Evolutionary conservation across 2,113 vertebrate species (phyloP).

Genomic region (Syrmaticus mikado): DNA sequence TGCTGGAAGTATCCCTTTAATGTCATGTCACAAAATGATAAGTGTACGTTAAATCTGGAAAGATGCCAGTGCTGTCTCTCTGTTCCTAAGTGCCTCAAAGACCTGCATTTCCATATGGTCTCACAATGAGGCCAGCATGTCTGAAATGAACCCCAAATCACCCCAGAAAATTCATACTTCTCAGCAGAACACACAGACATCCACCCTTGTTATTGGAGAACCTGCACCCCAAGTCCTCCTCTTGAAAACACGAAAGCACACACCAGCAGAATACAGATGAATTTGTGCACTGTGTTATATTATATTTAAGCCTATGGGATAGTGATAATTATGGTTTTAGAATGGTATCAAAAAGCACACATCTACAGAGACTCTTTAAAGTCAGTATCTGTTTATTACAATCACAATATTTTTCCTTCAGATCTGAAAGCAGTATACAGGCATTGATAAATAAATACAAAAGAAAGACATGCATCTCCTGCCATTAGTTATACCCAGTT

Average conservation of each 20-base stretch:
- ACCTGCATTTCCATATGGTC: accelerated
- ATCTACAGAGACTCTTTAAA: constrained; percentile 66
- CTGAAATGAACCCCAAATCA: background rate
- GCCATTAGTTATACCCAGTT: constrained; percentile 14
- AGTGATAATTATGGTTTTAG: constrained; percentile 61
- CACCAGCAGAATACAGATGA: constrained; percentile 45
- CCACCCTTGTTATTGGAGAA: background rate
- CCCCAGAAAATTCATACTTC: background rate
- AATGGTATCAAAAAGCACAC: constrained; percentile 67
- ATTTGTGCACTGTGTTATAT: background rate
- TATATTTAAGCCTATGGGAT: constrained; percentile 65
- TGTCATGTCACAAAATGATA: background rate
- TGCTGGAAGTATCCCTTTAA: background rate
- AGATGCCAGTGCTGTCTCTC: background rate
- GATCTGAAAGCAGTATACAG: constrained; percentile 56
- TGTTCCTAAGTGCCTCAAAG: background rate
- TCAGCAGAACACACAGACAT: background rate
- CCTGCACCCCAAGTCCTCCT: background rate
- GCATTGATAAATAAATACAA: constrained; percentile 48
- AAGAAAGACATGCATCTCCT: background rate
- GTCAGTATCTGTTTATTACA: constrained; percentile 70
- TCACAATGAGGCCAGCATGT: accelerated
- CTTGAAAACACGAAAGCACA: background rate
- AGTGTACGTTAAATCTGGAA: background rate
- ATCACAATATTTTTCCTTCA: constrained; percentile 55